Conservation (phyloP, 2,797 vertebrate genomes). For the Pseudomugil gertrudae region DNA sequence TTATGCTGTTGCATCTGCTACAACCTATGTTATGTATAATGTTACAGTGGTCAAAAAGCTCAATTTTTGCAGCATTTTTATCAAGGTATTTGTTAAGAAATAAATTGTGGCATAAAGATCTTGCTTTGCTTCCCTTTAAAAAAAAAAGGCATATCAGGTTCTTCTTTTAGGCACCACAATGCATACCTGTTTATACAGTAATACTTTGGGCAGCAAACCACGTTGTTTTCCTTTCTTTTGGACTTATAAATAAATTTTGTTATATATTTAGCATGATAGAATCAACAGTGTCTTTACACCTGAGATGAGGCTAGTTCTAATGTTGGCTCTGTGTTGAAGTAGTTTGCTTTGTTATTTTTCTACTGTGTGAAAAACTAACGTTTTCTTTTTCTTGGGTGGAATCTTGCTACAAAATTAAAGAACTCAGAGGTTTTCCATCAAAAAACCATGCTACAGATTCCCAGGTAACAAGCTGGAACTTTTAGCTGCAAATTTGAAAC, state of each 20-base stretch:
- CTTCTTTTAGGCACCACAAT: not conserved
- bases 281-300: not conserved
- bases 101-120: not conserved
- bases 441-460: slow-evolving; percentile 60
- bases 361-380: not conserved
- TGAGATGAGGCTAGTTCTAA: not conserved
- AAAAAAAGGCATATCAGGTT: not conserved
- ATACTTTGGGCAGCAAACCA: not conserved
- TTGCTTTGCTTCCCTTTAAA: slow-evolving; percentile 3
- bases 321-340: not conserved
- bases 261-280: not conserved
- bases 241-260: not conserved
- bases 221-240: not conserved
- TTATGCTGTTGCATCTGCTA: no score
- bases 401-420: slow-evolving; percentile 14
- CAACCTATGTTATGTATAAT: no score
- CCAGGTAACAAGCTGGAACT: slow-evolving; percentile 41
- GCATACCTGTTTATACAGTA: not conserved
- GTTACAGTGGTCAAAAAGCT: not conserved
- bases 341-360: not conserved
- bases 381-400: slow-evolving; percentile 1
- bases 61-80: slow-evolving; percentile 2
- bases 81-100: not conserved
- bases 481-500: not conserved
- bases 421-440: slow-evolving; percentile 15